These are phyloP conservation scores for Erebia ligea DNA, from an alignment of 2,888 invertebrate genomes.

Conservation along the genomic window DNA sequence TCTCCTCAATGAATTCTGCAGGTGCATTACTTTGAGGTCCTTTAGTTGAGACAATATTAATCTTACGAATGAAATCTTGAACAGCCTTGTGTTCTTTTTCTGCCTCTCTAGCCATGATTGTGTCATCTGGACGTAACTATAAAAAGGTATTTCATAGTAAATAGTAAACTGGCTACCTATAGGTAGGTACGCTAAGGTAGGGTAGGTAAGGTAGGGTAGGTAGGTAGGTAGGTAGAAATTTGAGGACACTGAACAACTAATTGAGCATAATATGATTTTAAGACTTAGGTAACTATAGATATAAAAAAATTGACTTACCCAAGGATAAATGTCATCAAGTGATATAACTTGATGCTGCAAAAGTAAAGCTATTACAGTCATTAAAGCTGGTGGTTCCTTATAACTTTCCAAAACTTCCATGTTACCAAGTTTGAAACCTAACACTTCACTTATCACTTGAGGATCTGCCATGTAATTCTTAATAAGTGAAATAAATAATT, in stretches of 20 bases:
- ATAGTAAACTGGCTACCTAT: background rate
- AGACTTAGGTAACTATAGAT: no score
- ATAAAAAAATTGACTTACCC: constrained; percentile 84
- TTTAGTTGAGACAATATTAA: constrained; percentile 91
- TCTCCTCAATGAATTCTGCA: constrained; percentile 84
- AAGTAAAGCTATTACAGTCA: constrained; percentile 94
- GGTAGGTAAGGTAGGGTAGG: no score
- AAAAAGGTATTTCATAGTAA: constrained; percentile 33
- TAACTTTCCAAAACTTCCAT: constrained; percentile 82
- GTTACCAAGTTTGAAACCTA: constrained; percentile 95
- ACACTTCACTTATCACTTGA: constrained; percentile 93
- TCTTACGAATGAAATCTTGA: constrained; percentile 93
- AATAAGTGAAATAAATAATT: constrained; percentile 92
- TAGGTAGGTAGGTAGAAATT: no score
- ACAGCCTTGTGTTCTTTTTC: constrained; percentile 92
- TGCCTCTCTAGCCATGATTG: constrained; percentile 90
- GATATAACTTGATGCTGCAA: constrained; percentile 94
- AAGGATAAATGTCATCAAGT: constrained; percentile 94
- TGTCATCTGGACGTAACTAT: constrained; percentile 93
- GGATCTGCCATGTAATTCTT: constrained; percentile 94
- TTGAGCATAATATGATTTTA: no score
- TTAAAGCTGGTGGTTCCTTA: constrained; percentile 91
- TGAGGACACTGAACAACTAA: no score
- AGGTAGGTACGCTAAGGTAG: no score
- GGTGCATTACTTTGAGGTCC: constrained; percentile 90